phyloP scores from a whole-genome alignment of 2,113 vertebrate genomes.

The Tretioscincus oriximinensis region DNA sequence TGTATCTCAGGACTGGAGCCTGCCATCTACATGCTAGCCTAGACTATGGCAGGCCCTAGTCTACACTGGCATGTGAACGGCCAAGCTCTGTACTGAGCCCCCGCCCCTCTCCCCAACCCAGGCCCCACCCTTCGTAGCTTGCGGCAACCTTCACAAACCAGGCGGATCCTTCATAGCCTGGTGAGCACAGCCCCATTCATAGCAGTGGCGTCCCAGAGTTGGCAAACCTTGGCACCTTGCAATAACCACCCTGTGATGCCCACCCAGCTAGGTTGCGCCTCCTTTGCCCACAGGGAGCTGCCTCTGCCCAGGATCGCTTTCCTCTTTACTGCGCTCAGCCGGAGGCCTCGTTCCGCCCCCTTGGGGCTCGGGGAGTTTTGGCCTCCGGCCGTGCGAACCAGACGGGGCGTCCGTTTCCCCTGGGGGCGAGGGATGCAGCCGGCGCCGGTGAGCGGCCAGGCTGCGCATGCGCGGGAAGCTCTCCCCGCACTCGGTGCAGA shows the following conservation, averaged over 20 bases:
- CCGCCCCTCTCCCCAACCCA: too few species aligned
- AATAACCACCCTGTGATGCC: neutral
- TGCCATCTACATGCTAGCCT: too few species aligned
- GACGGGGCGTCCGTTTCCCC: neutral
- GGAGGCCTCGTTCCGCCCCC: neutral
- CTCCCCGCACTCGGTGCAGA: conserved; percentile 59
- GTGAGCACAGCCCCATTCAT: neutral
- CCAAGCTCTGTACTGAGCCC: too few species aligned
- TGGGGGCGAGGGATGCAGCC: neutral
- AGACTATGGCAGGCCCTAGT: too few species aligned
- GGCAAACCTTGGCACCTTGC: neutral
- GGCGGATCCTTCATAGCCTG: too few species aligned
- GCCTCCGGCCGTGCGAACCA: accelerated
- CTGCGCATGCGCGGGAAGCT: conserved; percentile 87
- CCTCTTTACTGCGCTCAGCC: neutral
- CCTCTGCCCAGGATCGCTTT: neutral
- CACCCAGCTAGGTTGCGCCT: too few species aligned
- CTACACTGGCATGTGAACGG: too few species aligned
- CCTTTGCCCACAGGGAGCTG: neutral
- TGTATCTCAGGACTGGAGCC: too few species aligned
- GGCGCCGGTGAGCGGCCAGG: conserved; percentile 69
- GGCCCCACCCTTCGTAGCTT: too few species aligned
- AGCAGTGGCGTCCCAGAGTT: neutral
- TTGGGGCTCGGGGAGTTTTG: too few species aligned
- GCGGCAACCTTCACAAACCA: too few species aligned